Conservation (phyloP, 2,113 vertebrate genomes). For the Sceloporus tristichus region DNA sequence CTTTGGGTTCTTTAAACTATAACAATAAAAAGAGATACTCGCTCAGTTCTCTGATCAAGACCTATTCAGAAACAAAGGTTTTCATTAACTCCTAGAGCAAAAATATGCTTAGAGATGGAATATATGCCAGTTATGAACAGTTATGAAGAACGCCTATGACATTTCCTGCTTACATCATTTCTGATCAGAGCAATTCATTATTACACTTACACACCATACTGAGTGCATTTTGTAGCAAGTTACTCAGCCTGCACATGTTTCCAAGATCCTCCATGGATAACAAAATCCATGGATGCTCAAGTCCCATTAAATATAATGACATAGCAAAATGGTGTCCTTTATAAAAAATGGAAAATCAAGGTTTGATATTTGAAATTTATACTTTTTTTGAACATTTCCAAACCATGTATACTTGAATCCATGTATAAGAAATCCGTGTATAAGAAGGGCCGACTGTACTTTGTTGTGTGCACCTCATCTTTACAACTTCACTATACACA, state of each 20-base stretch:
- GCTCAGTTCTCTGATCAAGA: not conserved
- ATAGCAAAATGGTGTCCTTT: too few relatives aligned
- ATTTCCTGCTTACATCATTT: conserved; percentile 2
- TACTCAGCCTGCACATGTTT: not conserved
- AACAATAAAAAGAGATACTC: not conserved
- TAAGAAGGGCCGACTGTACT: too few relatives aligned
- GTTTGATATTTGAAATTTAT: too few relatives aligned
- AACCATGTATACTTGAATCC: too few relatives aligned
- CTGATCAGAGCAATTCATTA: not conserved
- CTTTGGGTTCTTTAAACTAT: not conserved
- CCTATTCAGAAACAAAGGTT: not conserved
- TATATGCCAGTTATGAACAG: not conserved
- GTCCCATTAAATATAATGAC: too few relatives aligned
- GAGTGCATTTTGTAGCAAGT: not conserved
- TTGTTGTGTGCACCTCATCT: too few relatives aligned
- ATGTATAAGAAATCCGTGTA: too few relatives aligned
- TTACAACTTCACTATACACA: too few relatives aligned
- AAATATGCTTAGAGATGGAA: not conserved
- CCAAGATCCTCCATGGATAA: too few relatives aligned
- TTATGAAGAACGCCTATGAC: not conserved
- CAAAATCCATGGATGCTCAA: too few relatives aligned
- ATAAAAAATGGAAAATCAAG: too few relatives aligned
- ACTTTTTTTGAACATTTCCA: too few relatives aligned
- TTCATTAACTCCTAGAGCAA: not conserved
- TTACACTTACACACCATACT: not conserved